Base-by-base conservation (phyloP, 2,113 vertebrate species). In the Cyanocitta stelleri region DNA sequence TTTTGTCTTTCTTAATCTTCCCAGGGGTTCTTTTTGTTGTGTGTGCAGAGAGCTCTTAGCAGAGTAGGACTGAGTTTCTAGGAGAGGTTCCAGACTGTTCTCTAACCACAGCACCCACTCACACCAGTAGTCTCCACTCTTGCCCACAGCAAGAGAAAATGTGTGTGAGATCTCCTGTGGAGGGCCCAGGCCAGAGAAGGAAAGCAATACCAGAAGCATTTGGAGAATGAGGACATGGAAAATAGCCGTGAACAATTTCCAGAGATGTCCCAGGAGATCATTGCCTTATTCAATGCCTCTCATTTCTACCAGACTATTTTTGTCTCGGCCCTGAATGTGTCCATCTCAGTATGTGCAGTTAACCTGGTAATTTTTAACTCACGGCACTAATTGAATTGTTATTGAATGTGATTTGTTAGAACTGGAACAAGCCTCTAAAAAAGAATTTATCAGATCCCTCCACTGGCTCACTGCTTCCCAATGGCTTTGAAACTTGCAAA, bases 311-410 rank as follows among this genome's bases (percentile, higher is more conserved):
- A 95, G 56, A 61, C 68, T 96, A 81, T 89, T 93, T 96, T 96
- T 87, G 71, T 81, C 85, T 81, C 44, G 26, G 64, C 41, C 23
- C 35, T 87, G 52, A 72, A 81, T 41, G 35, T 62, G 69, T 79
- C 88, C 69, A 61, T 81, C 88, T 92, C 76, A 39, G 46, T 62
- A 59, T 23, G 56, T 27, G 41, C 77, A 81, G 68, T 88, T 96
- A 84, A 61, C 86, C 72, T 87, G 90, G 88, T 94, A 97, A 96
- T 96, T 95, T 96, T 96, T 96, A 96, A 96, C 95, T 94, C 58
- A 85, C 21, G 69, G 62, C 77, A 91, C 78, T 96, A 94, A 92
- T 91, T 96, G 94, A 96, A 89, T 90, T 96, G 92, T 87, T 96
- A 90, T 87, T 85, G 86, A 92, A 85, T 64, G 64, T 95, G 93